Evolutionary conservation across 1,140 invertebrate species (phyloP).

Genomic region (Aricia agestis): DNA sequence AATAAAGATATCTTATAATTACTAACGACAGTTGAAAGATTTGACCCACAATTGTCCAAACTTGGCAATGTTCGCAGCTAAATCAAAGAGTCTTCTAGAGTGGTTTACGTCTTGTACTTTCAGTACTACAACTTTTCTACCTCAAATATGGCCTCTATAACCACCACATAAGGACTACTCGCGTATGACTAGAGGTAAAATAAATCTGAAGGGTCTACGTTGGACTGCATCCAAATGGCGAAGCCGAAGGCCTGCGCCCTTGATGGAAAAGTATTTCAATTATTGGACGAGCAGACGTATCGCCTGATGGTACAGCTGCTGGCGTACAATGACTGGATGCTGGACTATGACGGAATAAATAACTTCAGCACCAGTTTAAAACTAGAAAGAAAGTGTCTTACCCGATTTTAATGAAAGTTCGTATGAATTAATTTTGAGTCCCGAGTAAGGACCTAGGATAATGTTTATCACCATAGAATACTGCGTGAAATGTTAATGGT

Average conservation of each 20-base stretch:
- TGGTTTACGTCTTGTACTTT: not conserved
- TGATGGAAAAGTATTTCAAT: not conserved
- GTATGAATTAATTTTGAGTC: too few species aligned
- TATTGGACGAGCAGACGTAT: not conserved
- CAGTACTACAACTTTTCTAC: not conserved
- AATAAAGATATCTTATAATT: too few species aligned
- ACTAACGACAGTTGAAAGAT: not conserved
- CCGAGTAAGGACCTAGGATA: too few species aligned
- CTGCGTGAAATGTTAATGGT: too few species aligned
- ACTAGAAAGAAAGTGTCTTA: too few species aligned
- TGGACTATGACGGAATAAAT: too few species aligned
- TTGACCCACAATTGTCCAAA: not conserved
- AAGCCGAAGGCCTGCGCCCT: not conserved
- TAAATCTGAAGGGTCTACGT: not conserved
- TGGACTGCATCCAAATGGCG: not conserved
- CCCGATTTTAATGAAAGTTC: too few species aligned
- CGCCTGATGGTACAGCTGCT: not conserved
- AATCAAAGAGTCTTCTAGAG: not conserved
- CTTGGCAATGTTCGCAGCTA: not conserved
- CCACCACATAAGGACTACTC: too few species aligned
- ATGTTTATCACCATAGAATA: too few species aligned
- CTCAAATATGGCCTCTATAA: too few species aligned
- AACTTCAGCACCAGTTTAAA: too few species aligned
- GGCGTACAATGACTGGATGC: too few species aligned
- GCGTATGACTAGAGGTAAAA: not conserved